Evolutionary conservation across 2,113 vertebrate species (phyloP).

Genomic region (Melanerpes formicivorus): DNA sequence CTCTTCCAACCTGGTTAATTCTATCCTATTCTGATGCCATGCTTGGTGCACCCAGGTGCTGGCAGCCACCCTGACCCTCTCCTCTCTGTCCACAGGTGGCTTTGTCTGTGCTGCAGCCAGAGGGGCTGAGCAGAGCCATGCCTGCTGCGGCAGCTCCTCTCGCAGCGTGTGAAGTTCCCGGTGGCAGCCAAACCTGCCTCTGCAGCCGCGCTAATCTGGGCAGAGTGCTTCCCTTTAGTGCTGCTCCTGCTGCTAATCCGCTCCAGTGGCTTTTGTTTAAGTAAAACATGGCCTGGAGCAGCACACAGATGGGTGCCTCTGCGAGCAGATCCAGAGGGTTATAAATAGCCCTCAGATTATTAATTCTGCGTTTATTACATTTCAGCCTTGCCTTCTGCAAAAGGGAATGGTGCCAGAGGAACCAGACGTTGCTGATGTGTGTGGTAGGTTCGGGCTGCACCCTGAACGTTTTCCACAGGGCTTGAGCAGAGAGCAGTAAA

Average conservation of each 20-base stretch:
- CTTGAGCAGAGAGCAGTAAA: too few relatives aligned
- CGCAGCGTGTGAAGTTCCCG: neutral
- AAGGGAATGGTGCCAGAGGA: neutral
- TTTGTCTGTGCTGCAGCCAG: neutral
- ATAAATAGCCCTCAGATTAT: constrained; percentile 67
- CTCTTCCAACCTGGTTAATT: too few relatives aligned
- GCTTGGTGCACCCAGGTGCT: accelerated
- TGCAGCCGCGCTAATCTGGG: neutral
- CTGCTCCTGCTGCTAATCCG: constrained; percentile 44
- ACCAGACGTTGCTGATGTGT: neutral
- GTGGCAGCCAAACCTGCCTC: neutral
- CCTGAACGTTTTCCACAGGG: too few relatives aligned
- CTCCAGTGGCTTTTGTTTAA: constrained; percentile 55
- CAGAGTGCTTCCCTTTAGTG: neutral
- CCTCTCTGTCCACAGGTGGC: neutral
- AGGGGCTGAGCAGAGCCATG: neutral
- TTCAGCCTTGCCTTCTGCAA: constrained; percentile 25
- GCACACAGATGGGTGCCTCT: constrained; percentile 42
- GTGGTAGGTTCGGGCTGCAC: too few relatives aligned
- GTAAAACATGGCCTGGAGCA: constrained; percentile 48
- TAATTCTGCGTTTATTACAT: constrained; percentile 53
- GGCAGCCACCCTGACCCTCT: neutral
- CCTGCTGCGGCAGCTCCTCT: neutral
- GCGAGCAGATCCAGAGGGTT: constrained; percentile 37
- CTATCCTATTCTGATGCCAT: accelerated